Percentiles rank a stretch among this genome's conserved stretches.
These are phyloP conservation scores for Lindbergichthys nudifrons DNA, from an alignment of 2,797 vertebrate species.

Conservation along the genomic window DNA sequence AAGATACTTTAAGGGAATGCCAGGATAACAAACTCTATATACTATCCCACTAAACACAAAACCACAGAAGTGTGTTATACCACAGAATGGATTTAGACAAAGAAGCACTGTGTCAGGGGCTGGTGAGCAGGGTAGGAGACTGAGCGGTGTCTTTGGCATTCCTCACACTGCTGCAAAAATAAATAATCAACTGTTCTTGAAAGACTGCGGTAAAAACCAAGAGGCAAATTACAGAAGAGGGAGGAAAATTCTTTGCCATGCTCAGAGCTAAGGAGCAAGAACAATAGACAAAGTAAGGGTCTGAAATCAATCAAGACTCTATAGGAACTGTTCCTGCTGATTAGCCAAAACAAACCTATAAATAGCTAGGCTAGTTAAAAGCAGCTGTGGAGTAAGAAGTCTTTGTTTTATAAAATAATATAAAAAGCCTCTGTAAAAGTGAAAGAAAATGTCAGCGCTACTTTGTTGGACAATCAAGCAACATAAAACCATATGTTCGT, in stretches of 20 bases:
- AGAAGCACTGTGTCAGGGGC: slow-evolving; percentile 58
- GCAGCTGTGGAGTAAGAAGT: slow-evolving; percentile 3
- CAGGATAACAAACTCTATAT: neutral
- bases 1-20: neutral
- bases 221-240: slow-evolving; percentile 12
- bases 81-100: slow-evolving; percentile 62
- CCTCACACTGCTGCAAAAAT: slow-evolving; percentile 53
- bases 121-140: slow-evolving; percentile 24
- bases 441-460: neutral
- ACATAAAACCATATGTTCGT: slow-evolving; percentile 31
- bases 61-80: slow-evolving; percentile 47
- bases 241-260: slow-evolving; percentile 11
- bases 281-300: slow-evolving; percentile 50
- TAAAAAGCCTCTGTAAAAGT: slow-evolving; percentile 2
- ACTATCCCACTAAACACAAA: slow-evolving; percentile 42
- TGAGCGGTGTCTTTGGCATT: slow-evolving; percentile 65
- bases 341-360: slow-evolving; percentile 54
- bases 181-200: slow-evolving; percentile 57
- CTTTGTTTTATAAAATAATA: slow-evolving; percentile 9
- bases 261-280: slow-evolving; percentile 18
- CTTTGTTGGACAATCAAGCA: neutral
- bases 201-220: slow-evolving; percentile 33
- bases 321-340: slow-evolving; percentile 22
- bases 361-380: slow-evolving; percentile 46
- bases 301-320: slow-evolving; percentile 55